phyloP scores from a whole-genome alignment of 1,140 invertebrate genomes.

The Ceratoteleas bidentatus region DNA sequence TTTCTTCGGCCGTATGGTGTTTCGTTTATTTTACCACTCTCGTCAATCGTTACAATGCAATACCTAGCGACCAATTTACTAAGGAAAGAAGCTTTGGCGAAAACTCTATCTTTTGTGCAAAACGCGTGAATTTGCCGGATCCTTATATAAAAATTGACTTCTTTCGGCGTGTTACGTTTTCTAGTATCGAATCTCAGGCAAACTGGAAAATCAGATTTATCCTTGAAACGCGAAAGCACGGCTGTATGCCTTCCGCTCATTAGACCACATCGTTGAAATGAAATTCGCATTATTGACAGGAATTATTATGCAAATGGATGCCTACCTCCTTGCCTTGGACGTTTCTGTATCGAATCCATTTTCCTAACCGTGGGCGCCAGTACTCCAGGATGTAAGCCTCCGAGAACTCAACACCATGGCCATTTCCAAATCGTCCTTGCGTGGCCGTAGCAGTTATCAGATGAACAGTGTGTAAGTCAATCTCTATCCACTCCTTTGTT shows the following conservation, averaged over 20 bases:
- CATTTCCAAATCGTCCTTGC: slow-evolving; percentile 93
- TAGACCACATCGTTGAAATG: slow-evolving; percentile 19
- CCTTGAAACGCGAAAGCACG: neutral
- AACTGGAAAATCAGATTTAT: slow-evolving; percentile 30
- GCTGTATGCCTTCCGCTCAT: neutral
- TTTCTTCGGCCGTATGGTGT: slow-evolving; percentile 40
- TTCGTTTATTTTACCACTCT: slow-evolving; percentile 60
- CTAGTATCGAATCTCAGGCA: neutral
- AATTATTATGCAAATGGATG: slow-evolving; percentile 57
- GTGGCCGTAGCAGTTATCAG: slow-evolving; percentile 90
- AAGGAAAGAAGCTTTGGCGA: slow-evolving; percentile 47
- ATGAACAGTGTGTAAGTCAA: slow-evolving; percentile 87
- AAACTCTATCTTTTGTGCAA: slow-evolving; percentile 46
- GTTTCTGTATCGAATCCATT: slow-evolving; percentile 88
- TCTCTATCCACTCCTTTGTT: slow-evolving; percentile 89
- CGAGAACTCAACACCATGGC: slow-evolving; percentile 89
- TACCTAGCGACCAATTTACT: slow-evolving; percentile 25
- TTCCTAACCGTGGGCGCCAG: slow-evolving; percentile 85
- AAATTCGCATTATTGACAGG: slow-evolving; percentile 35
- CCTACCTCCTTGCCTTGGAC: slow-evolving; percentile 86
- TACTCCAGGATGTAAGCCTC: slow-evolving; percentile 91
- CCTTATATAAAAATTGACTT: slow-evolving; percentile 51
- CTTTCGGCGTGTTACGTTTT: slow-evolving; percentile 13
- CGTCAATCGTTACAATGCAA: slow-evolving; percentile 57
- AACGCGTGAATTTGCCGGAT: slow-evolving; percentile 41